Base-by-base conservation (phyloP, 1,140 invertebrate genomes). In the Scylla paramamosain region DNA sequence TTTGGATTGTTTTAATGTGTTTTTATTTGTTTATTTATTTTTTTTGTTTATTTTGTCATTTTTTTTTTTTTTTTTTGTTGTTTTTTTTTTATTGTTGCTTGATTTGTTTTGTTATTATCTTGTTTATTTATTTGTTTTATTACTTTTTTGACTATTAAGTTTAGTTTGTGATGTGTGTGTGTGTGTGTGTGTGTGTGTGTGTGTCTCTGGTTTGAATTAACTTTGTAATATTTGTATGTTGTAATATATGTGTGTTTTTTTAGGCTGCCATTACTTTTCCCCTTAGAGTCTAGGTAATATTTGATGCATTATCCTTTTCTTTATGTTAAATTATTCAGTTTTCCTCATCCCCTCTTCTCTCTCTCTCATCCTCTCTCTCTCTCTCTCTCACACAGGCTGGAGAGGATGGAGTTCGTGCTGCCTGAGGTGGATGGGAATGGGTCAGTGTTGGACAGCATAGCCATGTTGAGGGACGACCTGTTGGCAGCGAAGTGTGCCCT, bases 401-500 rank as follows among this genome's bases (percentile, higher is more conserved):
- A 95, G 46, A 89, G 94, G 0, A 92, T 91, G 29, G 91, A 95
- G 29, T 95, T 95, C 29, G 29, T 92, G 10, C 52, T 95, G n/a
- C 94, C 94, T 45, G 94, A 95, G 46, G 93, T 96, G 20, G 93
- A 94, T 29, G 96, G 95, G 1, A 95, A 96, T 67, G 95, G 96
- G 92, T 93, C 95, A 8, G 95, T 97, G 2, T 96, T 97, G n/a
- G 97, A 97, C 96, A 97, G 96, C 0, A 95, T 97, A 0, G 96
- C 96, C 52, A 95, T 96, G 48, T 31, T 97, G 7, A 96, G 96
- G 7, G 95, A 96, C 39, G 96, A 96, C 45, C 39, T 97, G n/a
- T 93, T 97, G 96, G 97, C 97, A 4, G 96, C 96, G 20, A 97
- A 97, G 95, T 97, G 97, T 96, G 97, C 97, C 29, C 96, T 97